Percentiles rank a stretch among this genome's conserved stretches.
These are phyloP conservation scores for Malacoraja senta DNA, from an alignment of 2,797 vertebrate genomes.

Conservation along the genomic window DNA sequence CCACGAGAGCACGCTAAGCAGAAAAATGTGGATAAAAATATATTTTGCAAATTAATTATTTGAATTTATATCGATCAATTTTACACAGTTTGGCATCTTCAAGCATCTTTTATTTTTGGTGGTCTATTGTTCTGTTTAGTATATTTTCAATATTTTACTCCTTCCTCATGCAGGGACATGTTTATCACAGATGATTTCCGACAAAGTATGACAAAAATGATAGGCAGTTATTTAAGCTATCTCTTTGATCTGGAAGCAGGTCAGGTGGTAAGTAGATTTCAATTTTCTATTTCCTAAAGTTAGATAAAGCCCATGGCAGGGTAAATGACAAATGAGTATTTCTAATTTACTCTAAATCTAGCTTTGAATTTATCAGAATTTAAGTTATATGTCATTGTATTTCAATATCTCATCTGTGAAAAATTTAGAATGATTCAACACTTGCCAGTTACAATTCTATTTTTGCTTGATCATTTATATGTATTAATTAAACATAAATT, in stretches of 20 bases:
- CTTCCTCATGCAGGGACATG: slow-evolving; percentile 52
- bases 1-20: not conserved
- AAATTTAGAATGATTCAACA: not conserved
- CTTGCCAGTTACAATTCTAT: not conserved
- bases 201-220: slow-evolving; percentile 48
- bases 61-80: not conserved
- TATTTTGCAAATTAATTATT: not conserved
- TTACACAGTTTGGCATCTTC: not conserved
- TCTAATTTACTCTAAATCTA: not conserved
- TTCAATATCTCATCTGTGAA: not conserved
- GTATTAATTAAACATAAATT: not conserved
- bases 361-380: not conserved
- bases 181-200: slow-evolving; percentile 55
- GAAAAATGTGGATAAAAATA: not conserved
- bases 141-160: slow-evolving; percentile 25
- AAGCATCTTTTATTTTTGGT: not conserved
- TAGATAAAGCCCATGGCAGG: not conserved
- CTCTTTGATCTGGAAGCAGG: slow-evolving; percentile 55
- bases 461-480: not conserved
- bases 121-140: not conserved
- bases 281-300: slow-evolving; percentile 37
- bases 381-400: not conserved
- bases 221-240: slow-evolving; percentile 49
- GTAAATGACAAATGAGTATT: slow-evolving; percentile 10
- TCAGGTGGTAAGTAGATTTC: slow-evolving; percentile 55